Base-by-base conservation (phyloP, 2,797 vertebrate species). In the Rhabdophis nuchalis region DNA sequence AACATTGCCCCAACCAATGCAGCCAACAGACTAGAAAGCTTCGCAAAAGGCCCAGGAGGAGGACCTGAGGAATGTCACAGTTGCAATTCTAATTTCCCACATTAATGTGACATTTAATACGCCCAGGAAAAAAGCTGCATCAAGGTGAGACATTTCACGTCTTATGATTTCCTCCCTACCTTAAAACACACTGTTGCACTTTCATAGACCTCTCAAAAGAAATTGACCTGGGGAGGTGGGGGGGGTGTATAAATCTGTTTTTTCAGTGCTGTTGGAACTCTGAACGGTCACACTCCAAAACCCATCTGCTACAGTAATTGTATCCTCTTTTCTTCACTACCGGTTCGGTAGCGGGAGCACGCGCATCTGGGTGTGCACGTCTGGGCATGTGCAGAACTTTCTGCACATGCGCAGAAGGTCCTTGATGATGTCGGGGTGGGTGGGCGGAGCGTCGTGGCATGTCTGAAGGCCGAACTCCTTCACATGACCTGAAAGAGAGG, bases 121-220 rank as follows among this genome's bases (percentile, higher is more conserved):
- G 50, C 56, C 18, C 56, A 27, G 29, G 7, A 85, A 89, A 85
- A 90, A 54, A 36, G 25, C 53, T 88, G 9, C 86, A 90, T 86
- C 50, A 46, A 9, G 68, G 56, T 90, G 92, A 90, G 87, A 88
- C 56, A 93, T 93, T 93, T 88, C 54, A 54, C 68, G 53, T 53
- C 54, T 87, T 57, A 86, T 54, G 13, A 9, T 8, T 4, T 10
- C 41, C 9, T 16, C 1, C n/a, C 12, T 10, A 23, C 77, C 12
- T 5, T 23, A 7, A 82, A 89, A 90, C 54, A 92, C 95, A 93
- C 82, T 82, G 92, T 90, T 90, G 93, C 91, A 32, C 57, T 94
- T 93, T 89, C 41, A 88, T 94, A 88, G 58, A 91, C 27, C 91
- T 57, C 87, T n/a, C 27, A 27, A 36, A 88, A 87, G 23, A 82